A percentile compares a stretch with the other conserved stretches of the same genome.
Evolutionary conservation across 1,140 invertebrate species (phyloP).

Genomic region (Microplitis mediator): DNA sequence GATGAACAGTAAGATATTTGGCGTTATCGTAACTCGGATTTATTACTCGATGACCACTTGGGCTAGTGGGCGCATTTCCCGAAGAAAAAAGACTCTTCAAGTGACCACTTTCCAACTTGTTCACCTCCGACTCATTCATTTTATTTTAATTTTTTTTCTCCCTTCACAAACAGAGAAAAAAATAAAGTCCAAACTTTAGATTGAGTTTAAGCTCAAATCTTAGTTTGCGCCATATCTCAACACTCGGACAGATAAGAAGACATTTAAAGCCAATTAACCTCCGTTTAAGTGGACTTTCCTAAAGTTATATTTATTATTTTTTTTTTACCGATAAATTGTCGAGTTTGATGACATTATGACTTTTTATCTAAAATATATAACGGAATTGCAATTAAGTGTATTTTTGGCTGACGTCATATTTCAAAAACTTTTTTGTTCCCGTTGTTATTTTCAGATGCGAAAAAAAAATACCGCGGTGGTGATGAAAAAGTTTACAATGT

Average conservation of each 20-base stretch:
- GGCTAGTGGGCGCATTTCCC: neutral
- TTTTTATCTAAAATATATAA: neutral
- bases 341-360: neutral
- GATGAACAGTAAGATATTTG: slow-evolving; percentile 12
- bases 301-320: neutral
- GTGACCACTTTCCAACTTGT: slow-evolving; percentile 1
- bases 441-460: neutral
- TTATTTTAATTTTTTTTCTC: neutral
- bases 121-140: neutral
- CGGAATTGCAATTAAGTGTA: neutral
- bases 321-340: neutral
- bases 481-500: slow-evolving; percentile 7
- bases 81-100: neutral
- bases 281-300: too few relatives aligned
- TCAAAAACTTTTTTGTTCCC: neutral
- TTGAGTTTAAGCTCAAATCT: neutral
- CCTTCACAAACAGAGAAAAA: neutral
- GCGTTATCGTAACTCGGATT: slow-evolving; percentile 15
- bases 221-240: neutral
- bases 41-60: slow-evolving; percentile 3
- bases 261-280: neutral
- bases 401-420: neutral
- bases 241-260: neutral
- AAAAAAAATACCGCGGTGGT: neutral
- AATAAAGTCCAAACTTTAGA: too few relatives aligned